These are phyloP conservation scores for Drosophila neonasuta DNA, from an alignment of 2,888 invertebrate genomes.

Conservation along the genomic window DNA sequence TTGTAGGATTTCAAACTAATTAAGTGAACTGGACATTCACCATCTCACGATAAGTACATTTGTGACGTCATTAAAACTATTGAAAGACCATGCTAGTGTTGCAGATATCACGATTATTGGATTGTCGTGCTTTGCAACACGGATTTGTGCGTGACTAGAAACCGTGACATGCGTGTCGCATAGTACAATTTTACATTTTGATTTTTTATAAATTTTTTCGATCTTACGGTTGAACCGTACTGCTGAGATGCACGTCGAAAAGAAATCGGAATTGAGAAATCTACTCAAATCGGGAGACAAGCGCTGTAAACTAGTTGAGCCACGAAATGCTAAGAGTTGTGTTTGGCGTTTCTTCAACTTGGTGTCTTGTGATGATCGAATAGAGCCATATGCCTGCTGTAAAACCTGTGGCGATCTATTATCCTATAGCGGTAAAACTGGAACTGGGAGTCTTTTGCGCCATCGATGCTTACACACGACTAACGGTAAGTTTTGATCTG, in stretches of 20 bases:
- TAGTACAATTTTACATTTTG: slow-evolving; percentile 48
- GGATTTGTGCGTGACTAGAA: slow-evolving; percentile 70
- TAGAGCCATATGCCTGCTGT: slow-evolving; percentile 67
- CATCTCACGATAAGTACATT: background rate
- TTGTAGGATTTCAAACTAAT: background rate
- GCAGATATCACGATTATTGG: background rate
- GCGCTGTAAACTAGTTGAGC: slow-evolving; percentile 66
- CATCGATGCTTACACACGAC: slow-evolving; percentile 64
- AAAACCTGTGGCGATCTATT: slow-evolving; percentile 66
- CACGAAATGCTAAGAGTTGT: slow-evolving; percentile 66
- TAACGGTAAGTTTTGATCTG: slow-evolving; percentile 69
- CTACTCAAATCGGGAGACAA: slow-evolving; percentile 62
- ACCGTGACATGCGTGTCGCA: slow-evolving; percentile 70
- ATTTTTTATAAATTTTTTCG: slow-evolving; percentile 37
- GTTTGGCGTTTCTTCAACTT: slow-evolving; percentile 68
- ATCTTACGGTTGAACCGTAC: slow-evolving; percentile 26
- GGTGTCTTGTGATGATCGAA: slow-evolving; percentile 64
- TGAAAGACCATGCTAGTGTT: slow-evolving; percentile 28
- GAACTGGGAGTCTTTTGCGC: slow-evolving; percentile 64
- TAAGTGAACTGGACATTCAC: background rate
- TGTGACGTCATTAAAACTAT: slow-evolving; percentile 22
- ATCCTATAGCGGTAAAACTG: slow-evolving; percentile 66
- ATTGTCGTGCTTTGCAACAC: slow-evolving; percentile 58
- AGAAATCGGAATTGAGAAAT: slow-evolving; percentile 61
- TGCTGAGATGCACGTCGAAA: slow-evolving; percentile 62